Percentiles rank a stretch among this genome's conserved stretches.
phyloP scores from a whole-genome alignment of 1,140 invertebrate species.

The Drosophila willistoni region DNA sequence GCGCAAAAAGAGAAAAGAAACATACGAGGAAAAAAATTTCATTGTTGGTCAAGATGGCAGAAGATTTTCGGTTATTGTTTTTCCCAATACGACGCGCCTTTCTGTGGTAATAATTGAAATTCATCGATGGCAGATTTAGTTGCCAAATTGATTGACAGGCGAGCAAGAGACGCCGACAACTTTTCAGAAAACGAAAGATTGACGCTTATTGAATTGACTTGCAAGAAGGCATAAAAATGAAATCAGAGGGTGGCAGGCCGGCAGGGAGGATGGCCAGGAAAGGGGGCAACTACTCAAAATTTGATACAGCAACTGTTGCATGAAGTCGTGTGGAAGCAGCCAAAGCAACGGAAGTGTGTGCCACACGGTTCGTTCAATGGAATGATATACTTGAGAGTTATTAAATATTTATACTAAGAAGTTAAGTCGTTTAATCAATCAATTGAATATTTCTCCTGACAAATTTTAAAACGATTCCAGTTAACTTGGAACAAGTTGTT shows the following conservation, averaged over 20 bases:
- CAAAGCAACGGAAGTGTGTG: conserved; percentile 10
- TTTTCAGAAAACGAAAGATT: conserved; percentile 41
- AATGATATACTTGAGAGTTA: background rate
- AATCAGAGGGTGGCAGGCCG: background rate
- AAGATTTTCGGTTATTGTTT: conserved; percentile 12
- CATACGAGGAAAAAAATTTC: conserved; percentile 29
- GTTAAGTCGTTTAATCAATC: background rate
- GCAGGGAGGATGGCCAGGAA: background rate
- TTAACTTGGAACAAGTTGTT: background rate
- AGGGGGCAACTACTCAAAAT: background rate
- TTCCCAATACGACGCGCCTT: conserved; percentile 1
- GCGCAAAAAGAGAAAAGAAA: conserved; percentile 12
- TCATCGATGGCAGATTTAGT: conserved; percentile 66
- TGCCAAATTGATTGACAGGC: conserved; percentile 67
- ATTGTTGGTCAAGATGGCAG: conserved; percentile 55
- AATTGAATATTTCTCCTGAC: background rate
- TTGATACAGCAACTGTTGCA: conserved; percentile 50
- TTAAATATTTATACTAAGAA: background rate
- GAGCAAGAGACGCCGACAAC: conserved; percentile 15
- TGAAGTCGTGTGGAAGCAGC: conserved; percentile 44
- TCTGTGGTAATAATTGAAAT: conserved; percentile 68
- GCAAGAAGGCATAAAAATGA: conserved; percentile 10
- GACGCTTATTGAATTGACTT: conserved; percentile 77
- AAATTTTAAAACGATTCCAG: too few relatives aligned
- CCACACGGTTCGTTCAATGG: conserved; percentile 7